Evolutionary conservation across 2,888 invertebrate genomes (phyloP).

Genomic region (Perdita meconis): DNA sequence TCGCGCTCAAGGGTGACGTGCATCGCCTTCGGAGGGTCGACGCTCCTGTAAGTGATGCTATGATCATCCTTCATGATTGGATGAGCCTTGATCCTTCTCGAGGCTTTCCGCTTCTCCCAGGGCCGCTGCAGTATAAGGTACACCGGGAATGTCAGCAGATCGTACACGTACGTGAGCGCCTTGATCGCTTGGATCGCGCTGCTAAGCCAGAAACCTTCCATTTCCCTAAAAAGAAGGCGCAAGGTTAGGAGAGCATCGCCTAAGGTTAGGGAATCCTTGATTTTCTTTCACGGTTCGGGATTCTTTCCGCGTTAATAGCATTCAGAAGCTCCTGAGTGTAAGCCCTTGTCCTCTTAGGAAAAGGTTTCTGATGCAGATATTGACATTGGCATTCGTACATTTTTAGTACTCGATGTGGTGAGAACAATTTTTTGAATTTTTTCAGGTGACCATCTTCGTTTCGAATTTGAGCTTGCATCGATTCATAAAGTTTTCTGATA

Average conservation of each 20-base stretch:
- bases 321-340: background rate
- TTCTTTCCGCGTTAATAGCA: background rate
- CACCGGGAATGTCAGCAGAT: slow-evolving; percentile 95
- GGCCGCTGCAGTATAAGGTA: slow-evolving; percentile 95
- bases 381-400: background rate
- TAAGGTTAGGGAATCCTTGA: background rate
- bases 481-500: no score
- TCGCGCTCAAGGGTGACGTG: slow-evolving; percentile 91
- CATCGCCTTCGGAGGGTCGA: slow-evolving; percentile 88
- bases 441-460: no score
- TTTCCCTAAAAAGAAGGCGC: slow-evolving; percentile 83
- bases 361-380: background rate
- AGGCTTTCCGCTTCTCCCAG: slow-evolving; percentile 92
- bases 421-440: no score
- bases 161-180: slow-evolving; percentile 93
- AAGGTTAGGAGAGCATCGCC: slow-evolving; percentile 8
- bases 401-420: no score
- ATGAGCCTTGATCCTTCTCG: slow-evolving; percentile 92
- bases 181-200: slow-evolving; percentile 91
- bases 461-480: no score
- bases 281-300: background rate
- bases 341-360: background rate
- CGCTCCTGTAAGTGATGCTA: slow-evolving; percentile 90
- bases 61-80: slow-evolving; percentile 88
- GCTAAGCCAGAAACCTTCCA: slow-evolving; percentile 87